A percentile compares a stretch with the other conserved stretches of the same genome.
phyloP scores from a whole-genome alignment of 2,113 vertebrate species.

The Thunnus maccoyii region DNA sequence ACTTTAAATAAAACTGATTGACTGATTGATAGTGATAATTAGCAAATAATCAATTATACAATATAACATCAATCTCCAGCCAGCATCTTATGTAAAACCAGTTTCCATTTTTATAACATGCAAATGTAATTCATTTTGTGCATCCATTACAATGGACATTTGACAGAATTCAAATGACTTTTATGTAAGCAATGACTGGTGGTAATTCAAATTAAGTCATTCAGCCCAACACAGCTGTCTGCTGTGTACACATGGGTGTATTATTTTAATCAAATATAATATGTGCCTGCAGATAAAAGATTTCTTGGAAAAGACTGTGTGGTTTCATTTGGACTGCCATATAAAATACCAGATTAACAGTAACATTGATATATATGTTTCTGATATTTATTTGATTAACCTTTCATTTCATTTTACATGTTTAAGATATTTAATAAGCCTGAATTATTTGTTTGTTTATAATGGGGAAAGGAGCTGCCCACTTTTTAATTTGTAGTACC shows the following conservation, averaged over 20 bases:
- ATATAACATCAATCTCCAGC: too few relatives aligned
- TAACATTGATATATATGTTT: too few relatives aligned
- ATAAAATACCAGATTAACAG: background rate
- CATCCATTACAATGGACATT: background rate
- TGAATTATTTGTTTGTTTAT: too few relatives aligned
- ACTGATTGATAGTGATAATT: too few relatives aligned
- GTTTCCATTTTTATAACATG: background rate
- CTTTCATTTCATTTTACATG: too few relatives aligned
- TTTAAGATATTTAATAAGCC: too few relatives aligned
- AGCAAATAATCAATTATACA: too few relatives aligned
- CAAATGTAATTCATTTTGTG: background rate
- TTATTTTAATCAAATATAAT: background rate
- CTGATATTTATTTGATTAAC: too few relatives aligned
- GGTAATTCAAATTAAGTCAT: background rate
- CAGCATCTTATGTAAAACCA: too few relatives aligned
- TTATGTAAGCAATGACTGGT: background rate
- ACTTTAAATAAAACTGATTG: too few relatives aligned
- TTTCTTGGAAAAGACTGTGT: background rate
- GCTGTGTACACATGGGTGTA: background rate
- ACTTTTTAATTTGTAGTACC: background rate
- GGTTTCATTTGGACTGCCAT: background rate
- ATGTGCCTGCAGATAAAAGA: background rate
- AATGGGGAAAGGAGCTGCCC: too few relatives aligned
- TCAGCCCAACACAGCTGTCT: background rate
- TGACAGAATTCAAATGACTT: background rate